Base-by-base conservation (phyloP, 2,797 vertebrate species). In the Amblyopsis hoosieri region DNA sequence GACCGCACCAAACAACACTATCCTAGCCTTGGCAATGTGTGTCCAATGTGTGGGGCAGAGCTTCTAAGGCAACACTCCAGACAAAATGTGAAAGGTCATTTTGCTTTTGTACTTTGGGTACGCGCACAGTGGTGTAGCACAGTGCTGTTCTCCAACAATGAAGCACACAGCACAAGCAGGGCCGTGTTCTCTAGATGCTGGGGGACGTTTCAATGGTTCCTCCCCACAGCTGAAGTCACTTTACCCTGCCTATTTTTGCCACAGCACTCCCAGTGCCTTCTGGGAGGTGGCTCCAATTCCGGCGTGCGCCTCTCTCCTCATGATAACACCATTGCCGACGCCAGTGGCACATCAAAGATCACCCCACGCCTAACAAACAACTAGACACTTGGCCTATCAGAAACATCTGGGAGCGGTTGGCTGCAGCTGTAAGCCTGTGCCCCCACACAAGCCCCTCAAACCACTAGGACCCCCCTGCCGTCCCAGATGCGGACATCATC, bases 371-470 rank as follows among this genome's bases (percentile, higher is more conserved):
- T 89, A 79, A 87, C 90, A 89, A 92, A 90, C 90, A 90, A 71
- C 72, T 54, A 83, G 85, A 90, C 85, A 87, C 85, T 70, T 79
- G 64, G 80, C 87, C 86, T 78, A 86, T 90, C 80, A 71, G 79
- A 82, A 87, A 89, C 92, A 93, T 92, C 88, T 93, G 91, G 88
- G 83, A 80, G 79, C 63, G 74, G 78, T 87, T 64, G 81, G 85
- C 80, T 67, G 82, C 90, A 90, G 90, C 90, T 91, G 90, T 80
- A 54, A 74, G 79, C 77, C 73, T 45, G 33, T 89, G 88, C 87
- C 89, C 85, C 81, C 90, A 78, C 83, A 29, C 23, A 29, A 29
- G 23, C 86, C 80, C 78, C 64, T 63, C 66, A 78, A 85, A 84
- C 79, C 88, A 85, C 85, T 74, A 64, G 80, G 84, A 82, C 76